These are phyloP conservation scores for Triplophysa rosa DNA, from an alignment of 2,113 vertebrate genomes.

Conservation along the genomic window DNA sequence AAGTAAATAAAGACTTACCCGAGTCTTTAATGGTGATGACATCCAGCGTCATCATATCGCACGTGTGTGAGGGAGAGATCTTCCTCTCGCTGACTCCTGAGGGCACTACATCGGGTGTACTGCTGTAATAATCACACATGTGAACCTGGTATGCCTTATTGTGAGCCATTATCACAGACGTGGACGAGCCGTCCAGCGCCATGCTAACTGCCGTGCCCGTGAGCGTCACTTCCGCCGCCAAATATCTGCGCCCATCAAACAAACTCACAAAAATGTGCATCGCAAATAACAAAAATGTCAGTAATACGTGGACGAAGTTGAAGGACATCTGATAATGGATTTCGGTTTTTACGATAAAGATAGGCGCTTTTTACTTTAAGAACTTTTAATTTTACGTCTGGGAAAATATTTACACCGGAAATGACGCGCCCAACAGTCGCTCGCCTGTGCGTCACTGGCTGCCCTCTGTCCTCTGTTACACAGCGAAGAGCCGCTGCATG, in stretches of 20 bases:
- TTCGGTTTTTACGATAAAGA: too few species aligned
- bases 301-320: too few species aligned
- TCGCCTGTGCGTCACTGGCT: not conserved
- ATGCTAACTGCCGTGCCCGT: slow-evolving; percentile 56
- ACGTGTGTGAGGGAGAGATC: slow-evolving; percentile 69
- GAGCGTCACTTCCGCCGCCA: not conserved
- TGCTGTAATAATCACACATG: slow-evolving; percentile 73
- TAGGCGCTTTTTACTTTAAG: not conserved
- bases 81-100: slow-evolving; percentile 78
- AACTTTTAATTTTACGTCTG: slow-evolving; percentile 6
- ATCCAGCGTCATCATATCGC: slow-evolving; percentile 79
- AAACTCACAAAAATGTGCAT: too few species aligned
- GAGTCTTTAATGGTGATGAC: slow-evolving; percentile 70
- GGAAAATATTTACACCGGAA: not conserved
- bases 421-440: too few species aligned
- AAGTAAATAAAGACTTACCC: slow-evolving; percentile 51
- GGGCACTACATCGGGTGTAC: slow-evolving; percentile 80
- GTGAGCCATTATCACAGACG: slow-evolving; percentile 67
- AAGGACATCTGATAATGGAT: too few species aligned
- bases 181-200: slow-evolving; percentile 74
- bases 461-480: slow-evolving; percentile 46
- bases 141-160: slow-evolving; percentile 57
- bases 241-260: not conserved
- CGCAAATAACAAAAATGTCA: too few species aligned
- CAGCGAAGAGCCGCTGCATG: not conserved